A percentile compares a stretch with the other conserved stretches of the same genome.
phyloP scores from a whole-genome alignment of 2,113 vertebrate genomes.

The Nicator chloris region DNA sequence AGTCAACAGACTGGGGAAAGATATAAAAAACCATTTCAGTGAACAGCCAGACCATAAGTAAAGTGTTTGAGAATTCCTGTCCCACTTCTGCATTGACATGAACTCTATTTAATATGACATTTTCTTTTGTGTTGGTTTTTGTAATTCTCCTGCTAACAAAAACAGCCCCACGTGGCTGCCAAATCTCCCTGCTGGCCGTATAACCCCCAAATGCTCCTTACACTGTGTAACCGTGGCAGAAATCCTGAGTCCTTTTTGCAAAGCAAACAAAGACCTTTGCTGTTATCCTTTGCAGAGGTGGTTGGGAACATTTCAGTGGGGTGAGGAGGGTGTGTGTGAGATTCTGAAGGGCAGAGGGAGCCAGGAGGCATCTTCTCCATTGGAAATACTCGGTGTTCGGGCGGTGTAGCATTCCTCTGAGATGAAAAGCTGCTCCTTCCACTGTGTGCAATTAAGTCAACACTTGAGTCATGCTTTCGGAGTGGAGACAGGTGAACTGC shows the following conservation, averaged over 20 bases:
- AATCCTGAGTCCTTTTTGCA: background rate
- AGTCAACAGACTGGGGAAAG: background rate
- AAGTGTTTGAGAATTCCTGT: conserved; percentile 1
- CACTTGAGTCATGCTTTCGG: background rate
- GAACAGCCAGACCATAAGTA: background rate
- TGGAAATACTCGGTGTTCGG: background rate
- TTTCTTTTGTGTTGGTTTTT: conserved; percentile 25
- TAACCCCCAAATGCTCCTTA: background rate
- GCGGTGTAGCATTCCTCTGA: conserved; percentile 31
- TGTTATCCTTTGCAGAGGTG: background rate
- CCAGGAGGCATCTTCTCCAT: background rate
- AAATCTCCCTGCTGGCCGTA: background rate
- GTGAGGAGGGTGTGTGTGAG: conserved; percentile 5
- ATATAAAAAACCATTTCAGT: background rate
- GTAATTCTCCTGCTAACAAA: background rate
- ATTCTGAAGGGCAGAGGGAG: conserved; percentile 25
- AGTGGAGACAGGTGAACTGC: background rate
- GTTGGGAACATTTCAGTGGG: background rate
- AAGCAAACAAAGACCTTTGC: background rate
- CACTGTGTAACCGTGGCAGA: background rate
- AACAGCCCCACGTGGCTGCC: background rate
- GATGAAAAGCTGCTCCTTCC: conserved; percentile 37
- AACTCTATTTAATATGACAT: background rate
- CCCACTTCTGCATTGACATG: background rate
- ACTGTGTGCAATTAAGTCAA: background rate